Percentiles rank a stretch among this genome's conserved stretches.
Evolutionary conservation across 2,113 vertebrate genomes (phyloP).

Genomic region (Lophura nycthemera): DNA sequence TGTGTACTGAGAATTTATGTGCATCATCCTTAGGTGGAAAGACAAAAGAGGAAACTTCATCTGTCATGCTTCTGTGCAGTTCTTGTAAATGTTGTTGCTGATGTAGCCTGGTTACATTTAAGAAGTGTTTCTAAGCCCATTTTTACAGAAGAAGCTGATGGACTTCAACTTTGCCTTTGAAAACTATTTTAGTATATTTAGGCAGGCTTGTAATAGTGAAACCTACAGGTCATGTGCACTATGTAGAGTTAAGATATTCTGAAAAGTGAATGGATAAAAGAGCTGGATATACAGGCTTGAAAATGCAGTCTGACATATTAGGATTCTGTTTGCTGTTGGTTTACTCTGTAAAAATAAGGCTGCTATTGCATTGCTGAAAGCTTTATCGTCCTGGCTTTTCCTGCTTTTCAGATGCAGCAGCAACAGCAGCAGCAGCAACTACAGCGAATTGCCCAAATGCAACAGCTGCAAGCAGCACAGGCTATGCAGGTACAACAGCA

Average conservation of each 20-base stretch:
- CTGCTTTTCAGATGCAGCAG: slow-evolving; percentile 73
- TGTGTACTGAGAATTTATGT: fast-evolving
- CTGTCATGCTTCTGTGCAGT: neutral
- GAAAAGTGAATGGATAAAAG: neutral
- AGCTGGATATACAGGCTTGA: neutral
- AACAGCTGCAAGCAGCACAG: slow-evolving; percentile 79
- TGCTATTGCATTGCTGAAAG: neutral
- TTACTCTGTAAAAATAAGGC: neutral
- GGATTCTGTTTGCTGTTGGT: neutral
- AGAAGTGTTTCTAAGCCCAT: neutral
- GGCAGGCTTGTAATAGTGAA: neutral
- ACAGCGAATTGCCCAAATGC: slow-evolving; percentile 82
- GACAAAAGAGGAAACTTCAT: neutral
- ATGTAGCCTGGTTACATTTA: neutral
- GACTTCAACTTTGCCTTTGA: neutral
- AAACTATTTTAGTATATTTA: neutral
- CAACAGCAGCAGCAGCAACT: slow-evolving; percentile 80
- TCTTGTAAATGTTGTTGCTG: neutral
- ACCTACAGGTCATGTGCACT: neutral
- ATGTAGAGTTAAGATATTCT: fast-evolving
- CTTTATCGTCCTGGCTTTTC: neutral
- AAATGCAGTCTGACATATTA: neutral
- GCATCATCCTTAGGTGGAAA: neutral
- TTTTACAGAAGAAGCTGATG: neutral
- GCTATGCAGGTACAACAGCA: slow-evolving; percentile 78